Percentiles rank a stretch among this genome's conserved stretches.
phyloP scores from a whole-genome alignment of 2,888 invertebrate species.

The Heliconius ismenius region DNA sequence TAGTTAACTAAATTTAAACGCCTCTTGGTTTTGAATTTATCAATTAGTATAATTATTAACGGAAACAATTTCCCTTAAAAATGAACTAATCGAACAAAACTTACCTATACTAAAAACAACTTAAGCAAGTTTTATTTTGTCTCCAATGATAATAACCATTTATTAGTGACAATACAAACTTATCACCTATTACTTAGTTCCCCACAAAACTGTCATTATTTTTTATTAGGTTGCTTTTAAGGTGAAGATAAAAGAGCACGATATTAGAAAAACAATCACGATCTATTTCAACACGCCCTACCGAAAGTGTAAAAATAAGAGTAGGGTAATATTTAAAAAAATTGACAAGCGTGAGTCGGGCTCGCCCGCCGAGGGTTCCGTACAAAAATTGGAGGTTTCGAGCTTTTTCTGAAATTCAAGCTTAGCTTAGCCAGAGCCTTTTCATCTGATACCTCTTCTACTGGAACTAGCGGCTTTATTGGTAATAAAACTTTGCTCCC shows the following conservation, averaged over 20 bases:
- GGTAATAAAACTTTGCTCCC: too few species aligned
- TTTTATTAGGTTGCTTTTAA: constrained; percentile 36
- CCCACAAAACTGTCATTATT: constrained; percentile 32
- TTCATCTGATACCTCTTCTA: too few species aligned
- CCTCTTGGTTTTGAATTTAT: background rate
- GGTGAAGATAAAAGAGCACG: constrained; percentile 37
- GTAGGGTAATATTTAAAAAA: constrained; percentile 37
- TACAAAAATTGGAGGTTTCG: too few species aligned
- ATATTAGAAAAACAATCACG: constrained; percentile 41
- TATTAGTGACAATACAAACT: constrained; percentile 29
- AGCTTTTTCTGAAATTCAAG: too few species aligned
- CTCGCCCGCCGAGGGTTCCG: too few species aligned
- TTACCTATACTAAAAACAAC: background rate
- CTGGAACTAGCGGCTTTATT: too few species aligned
- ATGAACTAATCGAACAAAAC: background rate
- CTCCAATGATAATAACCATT: constrained; percentile 27
- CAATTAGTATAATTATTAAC: background rate
- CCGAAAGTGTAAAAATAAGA: constrained; percentile 42
- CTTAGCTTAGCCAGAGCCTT: too few species aligned
- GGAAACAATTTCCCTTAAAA: background rate
- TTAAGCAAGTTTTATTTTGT: constrained; percentile 20
- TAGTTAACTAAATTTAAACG: background rate
- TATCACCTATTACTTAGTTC: constrained; percentile 28
- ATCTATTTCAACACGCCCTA: constrained; percentile 38
- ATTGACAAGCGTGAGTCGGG: too few species aligned